Base-by-base conservation (phyloP, 2,797 vertebrate genomes). In the Melanogrammus aeglefinus region DNA sequence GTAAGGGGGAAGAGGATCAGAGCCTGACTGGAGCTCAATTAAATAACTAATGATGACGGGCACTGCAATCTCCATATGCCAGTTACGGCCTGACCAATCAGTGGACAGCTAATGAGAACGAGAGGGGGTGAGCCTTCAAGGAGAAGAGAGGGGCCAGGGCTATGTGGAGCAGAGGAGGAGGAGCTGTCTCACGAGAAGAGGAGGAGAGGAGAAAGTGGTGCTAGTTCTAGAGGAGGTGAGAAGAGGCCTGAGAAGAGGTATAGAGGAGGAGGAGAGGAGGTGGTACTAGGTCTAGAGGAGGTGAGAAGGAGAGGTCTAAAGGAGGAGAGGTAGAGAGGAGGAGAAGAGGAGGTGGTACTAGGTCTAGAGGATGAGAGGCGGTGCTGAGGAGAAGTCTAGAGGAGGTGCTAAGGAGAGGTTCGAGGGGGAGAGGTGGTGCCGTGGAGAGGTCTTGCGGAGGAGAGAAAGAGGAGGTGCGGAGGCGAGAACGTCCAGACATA, bases 61-160 rank as follows among this genome's bases (percentile, higher is more conserved):
- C 93, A 94, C 86, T 84, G 86, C 92, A 92, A 94, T 94, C 90
- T 94, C 93, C 93, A 94, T 94, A 93, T 93, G 94, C 94, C 92
- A 81, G 86, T 91, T 92, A 89, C 79, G 85, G 85, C 88, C 87
- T 29, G 91, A 92, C 92, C 92, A 94, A 94, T 74, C 70, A 13
- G 80, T 2, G 84, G 88, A 90, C 86, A 89, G 24, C 24, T 69
- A 69, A 69, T 69, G 24, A 69, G 63, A 69, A 24, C 27, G 24
- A 69, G 63, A 12, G 24, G 63, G 63, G 24, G 24, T 69, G 63
- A 69, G 63, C 63, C 24, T 69, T 69, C 63, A 69, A 27, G 63
- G 9, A n/a, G 63, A 27, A 6, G 21, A 63, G 57, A 63, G 63
- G 63, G 13, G 63, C 57, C 57, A 63, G 24, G 10, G 63, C 57